phyloP scores from a whole-genome alignment of 2,113 vertebrate species.

The Monarcha castaneiventris region DNA sequence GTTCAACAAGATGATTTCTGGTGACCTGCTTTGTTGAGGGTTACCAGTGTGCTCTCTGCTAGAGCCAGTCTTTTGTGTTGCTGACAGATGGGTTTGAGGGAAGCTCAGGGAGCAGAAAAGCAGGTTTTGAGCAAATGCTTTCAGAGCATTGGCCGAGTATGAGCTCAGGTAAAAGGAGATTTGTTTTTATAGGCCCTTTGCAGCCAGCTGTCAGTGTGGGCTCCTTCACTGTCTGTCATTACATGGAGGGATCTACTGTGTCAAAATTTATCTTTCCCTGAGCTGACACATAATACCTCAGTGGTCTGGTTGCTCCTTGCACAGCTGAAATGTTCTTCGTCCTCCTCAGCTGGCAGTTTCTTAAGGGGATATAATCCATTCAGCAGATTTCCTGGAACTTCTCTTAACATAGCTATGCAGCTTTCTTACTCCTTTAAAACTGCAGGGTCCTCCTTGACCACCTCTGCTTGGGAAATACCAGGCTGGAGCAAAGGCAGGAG shows the following conservation, averaged over 20 bases:
- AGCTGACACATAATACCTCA: conserved; percentile 11
- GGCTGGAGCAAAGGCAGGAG: neutral
- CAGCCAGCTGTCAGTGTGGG: neutral
- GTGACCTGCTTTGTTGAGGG: neutral
- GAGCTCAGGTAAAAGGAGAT: neutral
- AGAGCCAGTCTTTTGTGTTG: neutral
- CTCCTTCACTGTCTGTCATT: neutral
- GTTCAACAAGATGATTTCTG: neutral
- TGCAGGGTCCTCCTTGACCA: neutral
- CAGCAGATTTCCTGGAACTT: conserved; percentile 37
- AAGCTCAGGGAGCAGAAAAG: neutral
- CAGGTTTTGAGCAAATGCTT: neutral
- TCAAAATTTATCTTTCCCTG: neutral
- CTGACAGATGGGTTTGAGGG: neutral
- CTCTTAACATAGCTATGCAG: neutral
- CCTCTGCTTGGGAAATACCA: neutral
- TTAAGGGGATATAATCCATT: conserved; percentile 27
- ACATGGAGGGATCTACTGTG: neutral
- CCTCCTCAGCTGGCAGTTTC: neutral
- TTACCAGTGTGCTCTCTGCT: neutral
- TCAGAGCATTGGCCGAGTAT: rapidly evolving
- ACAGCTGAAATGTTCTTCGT: neutral
- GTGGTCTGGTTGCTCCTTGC: neutral
- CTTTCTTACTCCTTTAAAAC: neutral
- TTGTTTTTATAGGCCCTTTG: neutral